phyloP scores from a whole-genome alignment of 1,140 invertebrate genomes.

The Drosophila persimilis region DNA sequence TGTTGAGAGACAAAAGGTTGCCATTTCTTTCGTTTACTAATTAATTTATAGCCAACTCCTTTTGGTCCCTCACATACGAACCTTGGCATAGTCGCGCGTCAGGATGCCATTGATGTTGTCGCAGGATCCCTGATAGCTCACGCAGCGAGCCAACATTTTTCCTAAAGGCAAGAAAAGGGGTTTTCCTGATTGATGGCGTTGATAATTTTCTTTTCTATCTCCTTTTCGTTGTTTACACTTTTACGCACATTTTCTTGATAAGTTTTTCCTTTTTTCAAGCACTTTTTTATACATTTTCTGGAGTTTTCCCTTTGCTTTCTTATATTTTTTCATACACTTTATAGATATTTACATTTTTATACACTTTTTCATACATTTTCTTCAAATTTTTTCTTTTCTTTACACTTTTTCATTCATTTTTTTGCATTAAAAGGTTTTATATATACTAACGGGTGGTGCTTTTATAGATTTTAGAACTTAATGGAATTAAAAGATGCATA shows the following conservation, averaged over 20 bases:
- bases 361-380: no score
- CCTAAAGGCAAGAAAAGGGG: neutral
- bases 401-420: no score
- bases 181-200: conserved; percentile 24
- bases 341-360: neutral
- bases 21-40: conserved; percentile 43
- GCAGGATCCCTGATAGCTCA: conserved; percentile 79
- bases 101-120: conserved; percentile 79
- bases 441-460: neutral
- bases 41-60: conserved; percentile 53
- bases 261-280: neutral
- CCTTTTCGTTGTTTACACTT: conserved; percentile 3
- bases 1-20: conserved; percentile 41
- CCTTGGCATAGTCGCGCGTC: conserved; percentile 78
- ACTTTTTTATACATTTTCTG: no score
- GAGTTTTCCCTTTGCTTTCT: neutral
- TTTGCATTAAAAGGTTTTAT: neutral
- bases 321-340: conserved; percentile 4
- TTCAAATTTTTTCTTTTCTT: no score
- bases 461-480: conserved; percentile 1
- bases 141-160: conserved; percentile 80
- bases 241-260: neutral
- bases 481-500: neutral
- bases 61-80: conserved; percentile 45
- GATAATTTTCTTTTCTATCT: conserved; percentile 1